Conservation (phyloP, 2,888 invertebrate genomes). For the Lasioglossum calceatum region DNA sequence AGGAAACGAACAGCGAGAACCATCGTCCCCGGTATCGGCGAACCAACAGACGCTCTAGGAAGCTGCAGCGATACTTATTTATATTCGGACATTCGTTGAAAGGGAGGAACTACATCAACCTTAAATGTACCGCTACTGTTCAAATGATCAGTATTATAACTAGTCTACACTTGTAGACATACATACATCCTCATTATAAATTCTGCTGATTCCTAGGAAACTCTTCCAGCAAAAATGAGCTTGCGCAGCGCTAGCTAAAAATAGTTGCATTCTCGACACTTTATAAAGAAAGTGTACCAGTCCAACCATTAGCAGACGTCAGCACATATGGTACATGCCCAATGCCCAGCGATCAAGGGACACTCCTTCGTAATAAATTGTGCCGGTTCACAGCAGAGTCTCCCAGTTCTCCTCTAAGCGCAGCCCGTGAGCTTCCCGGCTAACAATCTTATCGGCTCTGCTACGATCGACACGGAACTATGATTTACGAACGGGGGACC, state of each 20-base stretch:
- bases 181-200: neutral
- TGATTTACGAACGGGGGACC: constrained; percentile 42
- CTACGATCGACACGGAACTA: constrained; percentile 34
- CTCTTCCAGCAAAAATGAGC: neutral
- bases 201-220: neutral
- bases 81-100: neutral
- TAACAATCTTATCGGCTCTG: constrained; percentile 1
- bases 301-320: neutral
- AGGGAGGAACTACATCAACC: neutral
- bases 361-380: neutral
- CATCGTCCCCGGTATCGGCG: neutral
- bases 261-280: neutral
- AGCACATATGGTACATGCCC: neutral
- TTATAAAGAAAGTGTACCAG: neutral
- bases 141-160: too few species aligned
- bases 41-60: neutral
- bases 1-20: constrained; percentile 25
- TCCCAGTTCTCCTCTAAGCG: neutral
- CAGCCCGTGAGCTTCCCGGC: neutral
- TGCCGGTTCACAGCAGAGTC: neutral
- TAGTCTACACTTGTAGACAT: neutral
- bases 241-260: neutral
- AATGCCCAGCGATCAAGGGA: neutral
- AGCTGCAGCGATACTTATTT: neutral
- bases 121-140: too few species aligned